Conservation (phyloP, 2,888 invertebrate species). For the Lamellibrachia satsuma region DNA sequence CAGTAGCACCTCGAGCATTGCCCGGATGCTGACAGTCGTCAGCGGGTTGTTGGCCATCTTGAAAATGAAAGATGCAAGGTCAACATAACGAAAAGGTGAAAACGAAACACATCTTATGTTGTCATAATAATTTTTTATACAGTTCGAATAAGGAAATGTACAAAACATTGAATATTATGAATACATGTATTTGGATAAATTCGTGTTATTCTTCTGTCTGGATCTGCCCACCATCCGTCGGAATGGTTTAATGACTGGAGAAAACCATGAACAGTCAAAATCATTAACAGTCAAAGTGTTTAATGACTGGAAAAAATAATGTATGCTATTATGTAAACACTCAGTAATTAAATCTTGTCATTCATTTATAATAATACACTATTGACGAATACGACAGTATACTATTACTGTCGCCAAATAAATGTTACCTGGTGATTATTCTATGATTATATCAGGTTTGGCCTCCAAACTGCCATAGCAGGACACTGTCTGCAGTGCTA, state of each 20-base stretch:
- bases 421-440: too few species aligned
- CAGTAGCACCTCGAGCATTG: slow-evolving; percentile 26
- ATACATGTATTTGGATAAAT: not conserved
- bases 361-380: too few species aligned
- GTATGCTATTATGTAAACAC: too few species aligned
- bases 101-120: not conserved
- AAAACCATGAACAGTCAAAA: not conserved
- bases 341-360: too few species aligned
- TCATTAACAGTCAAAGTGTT: too few species aligned
- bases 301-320: too few species aligned
- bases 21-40: slow-evolving; percentile 30
- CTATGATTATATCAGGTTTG: too few species aligned
- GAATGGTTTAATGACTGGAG: not conserved
- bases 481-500: too few species aligned
- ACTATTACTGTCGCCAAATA: too few species aligned
- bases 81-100: not conserved
- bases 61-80: not conserved
- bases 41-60: slow-evolving; percentile 35
- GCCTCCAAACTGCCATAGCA: too few species aligned
- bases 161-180: not conserved
- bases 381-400: too few species aligned
- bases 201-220: too few species aligned
- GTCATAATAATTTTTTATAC: not conserved
- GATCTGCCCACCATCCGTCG: not conserved
- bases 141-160: not conserved